A percentile compares a stretch with the other conserved stretches of the same genome.
These are phyloP conservation scores for Amphibalanus amphitrite DNA, from an alignment of 1,140 invertebrate species.

Conservation along the genomic window DNA sequence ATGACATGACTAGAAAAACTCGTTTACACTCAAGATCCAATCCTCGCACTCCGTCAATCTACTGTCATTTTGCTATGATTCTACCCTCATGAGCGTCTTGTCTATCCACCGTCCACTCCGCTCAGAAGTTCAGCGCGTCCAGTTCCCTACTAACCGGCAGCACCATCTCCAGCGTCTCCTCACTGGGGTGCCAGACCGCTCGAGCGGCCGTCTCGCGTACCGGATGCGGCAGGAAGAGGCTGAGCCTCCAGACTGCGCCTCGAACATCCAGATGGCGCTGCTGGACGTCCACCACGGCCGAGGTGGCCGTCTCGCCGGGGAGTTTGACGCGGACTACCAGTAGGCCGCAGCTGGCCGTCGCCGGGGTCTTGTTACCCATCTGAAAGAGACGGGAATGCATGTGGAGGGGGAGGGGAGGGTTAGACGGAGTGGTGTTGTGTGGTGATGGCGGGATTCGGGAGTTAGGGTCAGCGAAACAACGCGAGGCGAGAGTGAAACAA, in stretches of 20 bases:
- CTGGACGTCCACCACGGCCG: not conserved
- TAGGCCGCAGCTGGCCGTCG: slow-evolving; percentile 67
- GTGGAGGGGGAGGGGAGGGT: no score
- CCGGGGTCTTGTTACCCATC: slow-evolving; percentile 66
- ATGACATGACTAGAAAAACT: no score
- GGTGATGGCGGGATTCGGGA: no score
- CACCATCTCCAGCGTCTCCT: not conserved
- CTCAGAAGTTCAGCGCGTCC: not conserved
- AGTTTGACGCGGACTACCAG: slow-evolving; percentile 54
- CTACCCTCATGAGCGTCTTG: no score
- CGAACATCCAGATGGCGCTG: not conserved
- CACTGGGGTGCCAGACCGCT: not conserved
- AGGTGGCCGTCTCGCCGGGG: slow-evolving; percentile 26
- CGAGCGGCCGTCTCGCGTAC: not conserved
- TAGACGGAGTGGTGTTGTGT: no score
- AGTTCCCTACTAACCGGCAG: slow-evolving; percentile 1
- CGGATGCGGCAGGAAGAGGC: not conserved
- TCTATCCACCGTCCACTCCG: no score
- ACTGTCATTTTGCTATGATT: no score
- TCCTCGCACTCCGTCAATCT: no score
- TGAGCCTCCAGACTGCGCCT: not conserved
- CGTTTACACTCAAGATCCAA: no score
- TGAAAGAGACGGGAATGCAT: no score
- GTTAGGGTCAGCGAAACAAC: no score
- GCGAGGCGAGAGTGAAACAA: no score